Conservation (phyloP, 30 jellyfish, hydroid and myxozoan genomes). For the Turritopsis dohrnii region DNA sequence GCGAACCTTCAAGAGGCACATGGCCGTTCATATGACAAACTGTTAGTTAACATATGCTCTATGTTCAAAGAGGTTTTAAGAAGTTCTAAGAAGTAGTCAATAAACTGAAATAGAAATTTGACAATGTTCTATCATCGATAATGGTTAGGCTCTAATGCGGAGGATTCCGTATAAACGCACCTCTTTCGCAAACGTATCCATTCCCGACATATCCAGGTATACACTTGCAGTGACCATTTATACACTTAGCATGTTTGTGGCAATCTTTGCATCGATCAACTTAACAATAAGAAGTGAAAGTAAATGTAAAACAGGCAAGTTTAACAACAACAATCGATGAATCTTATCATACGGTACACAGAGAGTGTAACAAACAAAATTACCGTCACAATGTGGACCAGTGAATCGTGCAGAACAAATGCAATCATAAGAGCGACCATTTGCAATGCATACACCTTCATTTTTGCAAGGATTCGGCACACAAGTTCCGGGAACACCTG, state of each 20-base stretch:
- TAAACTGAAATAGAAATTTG: not conserved
- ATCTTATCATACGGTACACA: too few relatives aligned
- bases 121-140: not conserved
- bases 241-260: constrained; percentile 65
- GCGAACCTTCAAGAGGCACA: too few relatives aligned
- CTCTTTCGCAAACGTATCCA: constrained; percentile 79
- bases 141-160: not conserved
- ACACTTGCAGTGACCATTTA: constrained; percentile 73
- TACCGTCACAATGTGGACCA: constrained; percentile 88
- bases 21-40: too few relatives aligned
- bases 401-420: constrained; percentile 68
- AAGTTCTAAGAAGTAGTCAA: too few relatives aligned
- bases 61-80: too few relatives aligned
- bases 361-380: too few relatives aligned
- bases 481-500: constrained; percentile 20
- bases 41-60: too few relatives aligned
- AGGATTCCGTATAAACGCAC: constrained; percentile 9
- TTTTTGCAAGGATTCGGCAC: constrained; percentile 39
- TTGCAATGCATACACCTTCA: constrained; percentile 34
- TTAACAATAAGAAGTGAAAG: not conserved
- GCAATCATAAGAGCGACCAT: constrained; percentile 57
- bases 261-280: constrained; percentile 89
- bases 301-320: not conserved
- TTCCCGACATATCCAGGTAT: constrained; percentile 75
- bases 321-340: not conserved